phyloP scores from a whole-genome alignment of 2,888 invertebrate genomes.

The Dilophus febrilis region DNA sequence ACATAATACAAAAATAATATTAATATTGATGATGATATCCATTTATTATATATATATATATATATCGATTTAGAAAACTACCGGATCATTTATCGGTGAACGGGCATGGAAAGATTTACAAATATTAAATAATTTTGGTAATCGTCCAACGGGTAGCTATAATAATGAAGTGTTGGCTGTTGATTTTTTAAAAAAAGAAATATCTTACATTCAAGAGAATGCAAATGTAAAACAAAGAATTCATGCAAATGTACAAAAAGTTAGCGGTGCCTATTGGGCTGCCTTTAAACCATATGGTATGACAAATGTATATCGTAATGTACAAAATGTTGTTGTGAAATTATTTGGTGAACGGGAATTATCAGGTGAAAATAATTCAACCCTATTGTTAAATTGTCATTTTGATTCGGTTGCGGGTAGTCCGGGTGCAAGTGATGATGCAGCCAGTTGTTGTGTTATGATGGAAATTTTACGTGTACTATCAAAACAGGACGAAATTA shows the following conservation, averaged over 20 bases:
- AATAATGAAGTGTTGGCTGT: slow-evolving; percentile 63
- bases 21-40: too few species aligned
- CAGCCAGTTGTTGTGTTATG: slow-evolving; percentile 40
- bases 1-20: too few species aligned
- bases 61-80: slow-evolving; percentile 8
- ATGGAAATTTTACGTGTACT: slow-evolving; percentile 44
- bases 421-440: slow-evolving; percentile 25
- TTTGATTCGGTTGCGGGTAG: slow-evolving; percentile 78
- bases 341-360: slow-evolving; percentile 38
- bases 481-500: slow-evolving; percentile 28
- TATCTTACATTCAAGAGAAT: slow-evolving; percentile 33
- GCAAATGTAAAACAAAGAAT: slow-evolving; percentile 38
- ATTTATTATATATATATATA: not conserved
- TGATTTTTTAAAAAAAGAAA: slow-evolving; percentile 38
- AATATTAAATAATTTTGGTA: slow-evolving; percentile 42
- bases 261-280: slow-evolving; percentile 56
- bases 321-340: slow-evolving; percentile 63
- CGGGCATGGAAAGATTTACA: slow-evolving; percentile 46
- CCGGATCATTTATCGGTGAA: slow-evolving; percentile 39
- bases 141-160: slow-evolving; percentile 52
- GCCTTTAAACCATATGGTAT: slow-evolving; percentile 55
- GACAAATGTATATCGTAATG: slow-evolving; percentile 67
- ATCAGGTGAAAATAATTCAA: slow-evolving; percentile 26
- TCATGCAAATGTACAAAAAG: slow-evolving; percentile 50
- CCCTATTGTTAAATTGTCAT: slow-evolving; percentile 77